A percentile compares a stretch with the other conserved stretches of the same genome.
Evolutionary conservation across 2,888 invertebrate species (phyloP).

Genomic region (Polia nebulosa): DNA sequence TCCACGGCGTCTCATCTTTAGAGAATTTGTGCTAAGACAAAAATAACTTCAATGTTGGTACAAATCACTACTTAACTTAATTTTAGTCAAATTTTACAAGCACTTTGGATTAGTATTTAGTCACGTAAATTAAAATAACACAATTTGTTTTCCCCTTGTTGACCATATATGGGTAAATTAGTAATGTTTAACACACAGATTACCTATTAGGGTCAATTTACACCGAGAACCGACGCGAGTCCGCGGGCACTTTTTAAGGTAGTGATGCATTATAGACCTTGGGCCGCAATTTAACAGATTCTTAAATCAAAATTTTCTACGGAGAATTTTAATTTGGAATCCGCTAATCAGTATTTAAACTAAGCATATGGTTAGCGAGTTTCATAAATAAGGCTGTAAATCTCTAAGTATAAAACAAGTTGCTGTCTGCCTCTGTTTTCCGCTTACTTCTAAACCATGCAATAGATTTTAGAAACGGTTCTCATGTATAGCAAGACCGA

Average conservation of each 20-base stretch:
- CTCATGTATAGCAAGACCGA: too few species aligned
- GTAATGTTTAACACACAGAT: conserved; percentile 1
- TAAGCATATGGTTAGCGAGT: too few species aligned
- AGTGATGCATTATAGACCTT: too few species aligned
- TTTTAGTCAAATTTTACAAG: conserved; percentile 62
- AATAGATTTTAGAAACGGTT: too few species aligned
- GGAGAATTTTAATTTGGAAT: too few species aligned
- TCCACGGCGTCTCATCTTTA: conserved; percentile 17
- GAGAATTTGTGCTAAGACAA: conserved; percentile 53
- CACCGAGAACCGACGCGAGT: not conserved
- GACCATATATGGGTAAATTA: not conserved
- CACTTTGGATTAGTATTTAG: conserved; percentile 68
- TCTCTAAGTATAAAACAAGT: too few species aligned
- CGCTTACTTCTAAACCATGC: too few species aligned
- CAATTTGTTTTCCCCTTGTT: conserved; percentile 6
- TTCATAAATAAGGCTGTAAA: too few species aligned
- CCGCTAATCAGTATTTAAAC: too few species aligned
- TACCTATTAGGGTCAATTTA: not conserved
- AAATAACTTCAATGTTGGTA: conserved; percentile 9
- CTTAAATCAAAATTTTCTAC: too few species aligned
- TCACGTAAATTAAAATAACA: conserved; percentile 37
- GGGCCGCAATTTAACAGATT: too few species aligned
- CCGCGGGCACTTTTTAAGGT: not conserved
- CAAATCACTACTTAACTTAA: conserved; percentile 28
- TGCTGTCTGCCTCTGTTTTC: too few species aligned